Evolutionary conservation across 2,888 invertebrate species (phyloP).

Genomic region (Lacanobia wlatinum): DNA sequence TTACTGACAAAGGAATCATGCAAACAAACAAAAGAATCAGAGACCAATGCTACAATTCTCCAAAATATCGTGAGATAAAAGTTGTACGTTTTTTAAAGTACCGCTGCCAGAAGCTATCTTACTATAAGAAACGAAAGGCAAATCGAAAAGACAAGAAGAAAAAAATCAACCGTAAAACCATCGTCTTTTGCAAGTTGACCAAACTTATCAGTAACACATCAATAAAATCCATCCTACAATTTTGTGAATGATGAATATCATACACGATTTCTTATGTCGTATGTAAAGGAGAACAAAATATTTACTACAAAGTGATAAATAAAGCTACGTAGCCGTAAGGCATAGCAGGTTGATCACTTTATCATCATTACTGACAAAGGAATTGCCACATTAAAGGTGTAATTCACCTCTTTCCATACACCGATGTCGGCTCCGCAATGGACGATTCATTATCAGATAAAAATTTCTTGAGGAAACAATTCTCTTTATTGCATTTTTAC

Average conservation of each 20-base stretch:
- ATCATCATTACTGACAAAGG: conserved; percentile 58
- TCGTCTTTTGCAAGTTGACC: neutral
- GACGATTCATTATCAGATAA: conserved; percentile 50
- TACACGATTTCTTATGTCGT: conserved; percentile 12
- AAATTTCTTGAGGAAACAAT: conserved; percentile 19
- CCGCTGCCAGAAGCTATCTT: neutral
- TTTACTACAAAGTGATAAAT: conserved; percentile 38
- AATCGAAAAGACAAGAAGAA: neutral
- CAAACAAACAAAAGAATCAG: no score
- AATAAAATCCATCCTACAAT: conserved; percentile 21
- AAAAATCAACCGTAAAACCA: neutral
- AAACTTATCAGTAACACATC: neutral
- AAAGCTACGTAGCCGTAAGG: conserved; percentile 44
- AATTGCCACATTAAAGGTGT: conserved; percentile 54
- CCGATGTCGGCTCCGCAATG: conserved; percentile 34
- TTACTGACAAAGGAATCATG: conserved; percentile 53
- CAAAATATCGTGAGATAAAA: no score
- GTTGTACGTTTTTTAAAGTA: neutral
- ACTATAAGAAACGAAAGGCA: neutral
- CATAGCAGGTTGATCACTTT: conserved; percentile 46
- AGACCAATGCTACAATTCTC: no score
- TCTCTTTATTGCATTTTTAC: conserved; percentile 29
- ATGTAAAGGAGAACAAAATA: conserved; percentile 25
- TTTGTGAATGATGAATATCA: conserved; percentile 31
- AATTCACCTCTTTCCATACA: conserved; percentile 48